Percentiles rank a stretch among this genome's conserved stretches.
Conservation (phyloP, 2,797 vertebrate genomes). For the Crax fasciolata region DNA sequence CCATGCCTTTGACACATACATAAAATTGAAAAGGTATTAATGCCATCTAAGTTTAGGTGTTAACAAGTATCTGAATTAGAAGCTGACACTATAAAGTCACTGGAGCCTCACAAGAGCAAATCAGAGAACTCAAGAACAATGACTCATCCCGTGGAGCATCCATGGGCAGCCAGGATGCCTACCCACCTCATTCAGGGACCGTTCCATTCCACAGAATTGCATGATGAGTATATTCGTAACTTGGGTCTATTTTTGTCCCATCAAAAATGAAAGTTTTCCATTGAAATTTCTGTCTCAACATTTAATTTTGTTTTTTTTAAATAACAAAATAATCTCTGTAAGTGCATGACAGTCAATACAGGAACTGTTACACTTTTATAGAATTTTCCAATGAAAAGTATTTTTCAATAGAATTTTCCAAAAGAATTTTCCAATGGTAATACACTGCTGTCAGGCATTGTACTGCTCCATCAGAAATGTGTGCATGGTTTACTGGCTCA, state of each 20-base stretch:
- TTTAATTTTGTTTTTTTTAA: not conserved
- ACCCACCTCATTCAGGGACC: not conserved
- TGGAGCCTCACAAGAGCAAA: not conserved
- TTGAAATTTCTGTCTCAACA: not conserved
- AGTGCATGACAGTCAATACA: not conserved
- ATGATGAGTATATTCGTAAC: not conserved
- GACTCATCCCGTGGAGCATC: not conserved
- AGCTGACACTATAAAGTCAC: not conserved
- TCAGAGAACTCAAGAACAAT: not conserved
- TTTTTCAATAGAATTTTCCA: not conserved
- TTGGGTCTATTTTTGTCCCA: not conserved
- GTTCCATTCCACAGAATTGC: not conserved
- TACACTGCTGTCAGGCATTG: not conserved
- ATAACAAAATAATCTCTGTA: not conserved
- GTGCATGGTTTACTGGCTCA: not conserved
- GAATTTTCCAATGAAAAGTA: not conserved
- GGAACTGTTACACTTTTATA: not conserved
- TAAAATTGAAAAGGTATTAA: not conserved
- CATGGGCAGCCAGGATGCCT: not conserved
- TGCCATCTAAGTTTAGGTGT: not conserved
- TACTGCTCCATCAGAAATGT: not conserved
- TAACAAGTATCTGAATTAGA: slow-evolving; percentile 20
- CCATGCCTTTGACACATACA: not conserved
- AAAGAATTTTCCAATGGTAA: not conserved
- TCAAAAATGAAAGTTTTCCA: not conserved